Evolutionary conservation across 2,797 vertebrate genomes (phyloP), one percentile per base, ranked within the genome.

Genomic region (Chloroceryle amazona): DNA sequence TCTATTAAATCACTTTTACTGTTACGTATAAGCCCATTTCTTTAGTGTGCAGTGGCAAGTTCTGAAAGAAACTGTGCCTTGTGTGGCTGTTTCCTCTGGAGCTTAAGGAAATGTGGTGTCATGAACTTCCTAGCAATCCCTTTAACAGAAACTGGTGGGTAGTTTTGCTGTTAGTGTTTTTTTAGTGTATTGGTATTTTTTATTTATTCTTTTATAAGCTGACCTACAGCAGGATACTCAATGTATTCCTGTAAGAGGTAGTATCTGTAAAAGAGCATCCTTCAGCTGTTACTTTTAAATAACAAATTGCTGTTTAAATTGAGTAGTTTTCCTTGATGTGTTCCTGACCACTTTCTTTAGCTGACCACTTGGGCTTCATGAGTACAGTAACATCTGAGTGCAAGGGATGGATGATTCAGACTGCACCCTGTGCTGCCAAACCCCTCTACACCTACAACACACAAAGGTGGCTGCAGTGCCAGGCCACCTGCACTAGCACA

Each of bases 1-100:
- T 28, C 25, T 65, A 47, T 90, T 90, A 85, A 92, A 87, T 75
- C 26, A 44, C 13, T 84, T 67, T 26, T 75, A 21, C 17, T 75
- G 79, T 52, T 63, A 35, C 19, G 12, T 61, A 11, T 68, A 68
- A 68, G 57, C 29, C 10, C 17, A 11, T 73, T 95, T 90, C 29
- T 79, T 94, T 75, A 58, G 35, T 17, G 29, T 81, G 16, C n/a
- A 29, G 35, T 26, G n/a, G 19, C 15, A 78, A 55, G 16, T 81
- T 74, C n/a, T 89, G 39, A 42, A 84, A 68, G 20, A 67, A 58
- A 1, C 31, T 60, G 33, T 85, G 23, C 21, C 33, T 88, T 84
- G 11, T 4, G 3, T 80, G 35, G 70, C 31, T 37, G 3, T 60
- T 96, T 87, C 39, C 28, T 82, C 65, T 73, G 67, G 18, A 74